These are phyloP conservation scores for Lacanobia wlatinum DNA, from an alignment of 2,888 invertebrate species.

Conservation along the genomic window DNA sequence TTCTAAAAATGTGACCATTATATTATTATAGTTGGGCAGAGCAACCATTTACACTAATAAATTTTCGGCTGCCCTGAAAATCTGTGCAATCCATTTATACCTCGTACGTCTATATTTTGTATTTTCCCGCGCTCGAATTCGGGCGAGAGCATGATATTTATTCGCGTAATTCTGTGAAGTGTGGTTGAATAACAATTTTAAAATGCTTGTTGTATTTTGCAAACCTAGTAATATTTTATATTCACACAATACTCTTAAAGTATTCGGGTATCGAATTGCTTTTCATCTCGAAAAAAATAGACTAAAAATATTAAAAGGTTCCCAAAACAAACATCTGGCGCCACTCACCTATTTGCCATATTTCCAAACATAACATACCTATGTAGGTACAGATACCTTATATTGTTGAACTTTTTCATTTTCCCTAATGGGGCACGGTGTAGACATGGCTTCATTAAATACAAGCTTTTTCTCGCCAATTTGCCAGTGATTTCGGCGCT, in stretches of 20 bases:
- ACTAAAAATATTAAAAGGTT: background rate
- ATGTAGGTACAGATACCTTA: conserved; percentile 16
- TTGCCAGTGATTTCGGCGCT: conserved; percentile 34
- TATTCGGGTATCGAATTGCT: background rate
- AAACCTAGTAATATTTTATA: background rate
- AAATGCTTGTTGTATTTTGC: conserved; percentile 46
- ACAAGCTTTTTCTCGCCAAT: conserved; percentile 42
- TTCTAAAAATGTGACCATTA: conserved; percentile 10
- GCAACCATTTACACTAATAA: conserved; percentile 16
- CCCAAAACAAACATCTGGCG: conserved; percentile 1
- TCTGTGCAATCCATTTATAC: conserved; percentile 28
- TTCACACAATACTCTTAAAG: background rate
- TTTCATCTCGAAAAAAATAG: background rate
- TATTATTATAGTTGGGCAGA: background rate
- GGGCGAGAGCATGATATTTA: conserved; percentile 32
- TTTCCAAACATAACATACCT: conserved; percentile 10
- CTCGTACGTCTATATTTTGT: conserved; percentile 28
- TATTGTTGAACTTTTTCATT: conserved; percentile 46
- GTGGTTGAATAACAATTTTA: conserved; percentile 39
- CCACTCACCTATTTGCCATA: background rate
- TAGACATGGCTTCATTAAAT: conserved; percentile 51
- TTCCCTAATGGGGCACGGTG: conserved; percentile 26
- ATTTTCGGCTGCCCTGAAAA: conserved; percentile 33
- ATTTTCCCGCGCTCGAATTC: conserved; percentile 26
- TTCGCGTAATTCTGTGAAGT: conserved; percentile 31